phyloP scores from a whole-genome alignment of 1,140 invertebrate species.

The Palaemon carinicauda region DNA sequence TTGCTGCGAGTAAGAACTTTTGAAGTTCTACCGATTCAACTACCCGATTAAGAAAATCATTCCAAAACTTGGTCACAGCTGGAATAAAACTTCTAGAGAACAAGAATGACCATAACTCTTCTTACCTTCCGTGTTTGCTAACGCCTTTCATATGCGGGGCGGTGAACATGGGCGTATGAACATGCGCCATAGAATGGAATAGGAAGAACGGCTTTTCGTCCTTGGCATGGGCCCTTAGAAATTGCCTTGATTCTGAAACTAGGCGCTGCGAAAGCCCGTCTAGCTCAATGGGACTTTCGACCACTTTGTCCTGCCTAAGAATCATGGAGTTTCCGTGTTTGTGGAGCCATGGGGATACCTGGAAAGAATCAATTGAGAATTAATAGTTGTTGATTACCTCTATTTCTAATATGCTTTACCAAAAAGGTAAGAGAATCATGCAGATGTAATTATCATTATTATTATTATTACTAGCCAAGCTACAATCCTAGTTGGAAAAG shows the following conservation, averaged over 20 bases:
- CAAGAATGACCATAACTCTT: too few relatives aligned
- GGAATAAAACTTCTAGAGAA: too few relatives aligned
- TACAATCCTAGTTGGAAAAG: too few relatives aligned
- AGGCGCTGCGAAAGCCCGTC: slow-evolving; percentile 61
- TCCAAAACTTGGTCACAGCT: too few relatives aligned
- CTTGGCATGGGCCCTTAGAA: slow-evolving; percentile 30
- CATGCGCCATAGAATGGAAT: slow-evolving; percentile 61
- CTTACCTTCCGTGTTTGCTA: slow-evolving; percentile 52
- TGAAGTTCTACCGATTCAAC: too few relatives aligned
- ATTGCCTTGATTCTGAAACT: slow-evolving; percentile 58
- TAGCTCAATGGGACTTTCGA: slow-evolving; percentile 62
- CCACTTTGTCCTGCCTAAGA: slow-evolving; percentile 60
- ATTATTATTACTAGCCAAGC: too few relatives aligned
- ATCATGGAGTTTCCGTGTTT: slow-evolving; percentile 63
- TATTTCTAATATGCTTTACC: too few relatives aligned
- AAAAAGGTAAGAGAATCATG: too few relatives aligned
- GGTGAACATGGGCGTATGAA: slow-evolving; percentile 61
- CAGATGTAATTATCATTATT: too few relatives aligned
- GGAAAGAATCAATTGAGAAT: not conserved
- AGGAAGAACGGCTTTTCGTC: slow-evolving; percentile 37
- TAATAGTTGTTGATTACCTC: not conserved
- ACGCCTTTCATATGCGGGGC: slow-evolving; percentile 55
- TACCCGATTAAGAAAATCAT: too few relatives aligned
- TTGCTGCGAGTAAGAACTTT: too few relatives aligned
- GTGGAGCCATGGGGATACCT: slow-evolving; percentile 56